Percentiles rank a stretch among this genome's conserved stretches.
Evolutionary conservation across 2,888 invertebrate genomes (phyloP).

Genomic region (Euzophera pinguis): DNA sequence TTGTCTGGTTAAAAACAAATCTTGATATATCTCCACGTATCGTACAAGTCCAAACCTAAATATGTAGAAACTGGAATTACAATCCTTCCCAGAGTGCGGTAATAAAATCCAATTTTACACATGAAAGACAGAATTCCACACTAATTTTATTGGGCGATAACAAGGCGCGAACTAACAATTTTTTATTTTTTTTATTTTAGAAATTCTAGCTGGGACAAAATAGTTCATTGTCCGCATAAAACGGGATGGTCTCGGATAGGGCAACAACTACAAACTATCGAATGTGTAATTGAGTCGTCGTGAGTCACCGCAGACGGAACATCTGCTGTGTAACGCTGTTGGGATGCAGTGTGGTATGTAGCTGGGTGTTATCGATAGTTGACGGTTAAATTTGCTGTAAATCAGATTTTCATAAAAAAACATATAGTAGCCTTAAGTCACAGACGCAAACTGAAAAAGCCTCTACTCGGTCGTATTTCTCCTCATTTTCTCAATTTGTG

Average conservation of each 20-base stretch:
- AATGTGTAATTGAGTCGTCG: conserved; percentile 77
- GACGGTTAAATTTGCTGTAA: no score
- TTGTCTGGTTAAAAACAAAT: background rate
- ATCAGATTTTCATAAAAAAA: no score
- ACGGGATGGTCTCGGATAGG: conserved; percentile 46
- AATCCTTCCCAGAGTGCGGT: background rate
- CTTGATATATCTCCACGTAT: background rate
- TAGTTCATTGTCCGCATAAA: conserved; percentile 41
- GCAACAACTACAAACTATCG: conserved; percentile 70
- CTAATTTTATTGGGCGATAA: conserved; percentile 11
- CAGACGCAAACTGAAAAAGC: no score
- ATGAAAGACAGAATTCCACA: conserved; percentile 13
- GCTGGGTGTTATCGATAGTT: conserved; percentile 19
- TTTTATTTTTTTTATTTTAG: background rate
- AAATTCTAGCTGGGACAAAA: conserved; percentile 19
- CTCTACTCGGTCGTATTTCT: no score
- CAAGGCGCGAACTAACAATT: conserved; percentile 4
- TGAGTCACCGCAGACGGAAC: conserved; percentile 70
- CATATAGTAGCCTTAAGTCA: no score
- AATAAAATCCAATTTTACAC: conserved; percentile 11
- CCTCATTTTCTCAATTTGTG: no score
- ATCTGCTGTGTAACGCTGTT: conserved; percentile 60
- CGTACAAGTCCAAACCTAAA: background rate
- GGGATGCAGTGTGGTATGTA: conserved; percentile 38
- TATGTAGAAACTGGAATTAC: background rate